Base-by-base conservation (phyloP, 1,140 invertebrate species). In the Euglossa dilemma region DNA sequence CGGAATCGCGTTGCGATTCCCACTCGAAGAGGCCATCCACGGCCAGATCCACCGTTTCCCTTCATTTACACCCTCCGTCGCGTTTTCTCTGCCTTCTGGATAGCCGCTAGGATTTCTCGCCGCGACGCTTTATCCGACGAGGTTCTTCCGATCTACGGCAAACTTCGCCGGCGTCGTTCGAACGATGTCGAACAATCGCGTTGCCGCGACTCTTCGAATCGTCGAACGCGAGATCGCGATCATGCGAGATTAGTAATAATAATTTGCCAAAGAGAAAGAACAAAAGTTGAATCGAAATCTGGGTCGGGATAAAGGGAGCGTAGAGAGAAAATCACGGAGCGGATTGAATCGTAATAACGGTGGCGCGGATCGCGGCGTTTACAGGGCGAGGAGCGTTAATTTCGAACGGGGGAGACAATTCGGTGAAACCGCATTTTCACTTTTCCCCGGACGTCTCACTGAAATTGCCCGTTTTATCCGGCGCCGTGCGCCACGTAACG, bases 1-100 rank as follows among this genome's bases (percentile, higher is more conserved):
- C 64, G 74, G 67, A 88, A 88, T 88, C 78, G 86, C 74, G 83
- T 85, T 85, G 83, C 83, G 80, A 84, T 87, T 80, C 36, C 57
- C 69, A 18, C 59, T 80, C 76, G 72, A 87, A 84, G 76, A 70
- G 54, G 28, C 23, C 45, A 75, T 66, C 80, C 50, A 81, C 23
- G 71, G 20, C 18, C n/a, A 52, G 77, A n/a, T 72, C 16, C 16
- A 66, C 47, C 71, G 50, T 74, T 74, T 56, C 36, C 63, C 61
- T 6, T 8, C 18, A 50, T 25, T 57, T 69, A 64, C 28, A 2
- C 9, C 11, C 6, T 47, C 43, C 0, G 12, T 57, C 50, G 20
- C 6, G 20, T 3, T 50, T 28, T 50, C 36, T 54, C 12, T 61
- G 43, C 47, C 54, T n/a, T 45, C n/a, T 14, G 28, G 6, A 28